Evolutionary conservation across 2,797 vertebrate genomes (phyloP).

Genomic region (Alcedo atthis): DNA sequence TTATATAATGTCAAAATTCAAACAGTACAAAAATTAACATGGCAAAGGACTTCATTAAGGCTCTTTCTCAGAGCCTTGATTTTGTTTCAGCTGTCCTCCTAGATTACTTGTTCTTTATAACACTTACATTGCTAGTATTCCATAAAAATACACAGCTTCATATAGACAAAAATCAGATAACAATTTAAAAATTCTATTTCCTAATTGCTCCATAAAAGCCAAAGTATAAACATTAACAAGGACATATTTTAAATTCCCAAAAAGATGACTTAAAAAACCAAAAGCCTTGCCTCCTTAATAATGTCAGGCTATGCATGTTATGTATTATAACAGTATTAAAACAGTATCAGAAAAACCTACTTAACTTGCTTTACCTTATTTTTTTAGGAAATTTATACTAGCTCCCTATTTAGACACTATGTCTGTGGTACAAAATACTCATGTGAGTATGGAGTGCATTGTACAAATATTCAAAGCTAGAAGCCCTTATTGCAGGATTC

Average conservation of each 20-base stretch:
- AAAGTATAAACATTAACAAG: background rate
- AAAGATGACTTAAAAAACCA: background rate
- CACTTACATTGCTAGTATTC: background rate
- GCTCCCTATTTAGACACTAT: background rate
- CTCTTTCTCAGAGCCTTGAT: background rate
- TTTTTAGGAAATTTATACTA: background rate
- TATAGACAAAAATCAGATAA: background rate
- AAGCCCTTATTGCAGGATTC: constrained; percentile 11
- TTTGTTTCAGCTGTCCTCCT: background rate
- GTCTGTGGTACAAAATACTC: background rate
- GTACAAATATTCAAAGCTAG: background rate
- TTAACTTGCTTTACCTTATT: background rate
- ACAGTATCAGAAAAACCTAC: background rate
- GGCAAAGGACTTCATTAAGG: constrained; percentile 18
- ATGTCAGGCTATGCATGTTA: background rate
- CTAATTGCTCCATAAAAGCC: constrained; percentile 18
- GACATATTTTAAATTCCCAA: background rate
- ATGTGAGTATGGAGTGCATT: background rate
- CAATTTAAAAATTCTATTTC: background rate
- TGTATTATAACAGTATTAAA: background rate
- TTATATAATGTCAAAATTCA: constrained; percentile 1
- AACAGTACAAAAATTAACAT: constrained; percentile 31
- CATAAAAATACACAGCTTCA: background rate
- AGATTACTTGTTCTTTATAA: background rate
- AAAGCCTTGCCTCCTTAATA: background rate